Percentiles rank a stretch among this genome's conserved stretches.
These are phyloP conservation scores for Rhinophrynus dorsalis DNA, from an alignment of 2,797 vertebrate species.

Conservation along the genomic window DNA sequence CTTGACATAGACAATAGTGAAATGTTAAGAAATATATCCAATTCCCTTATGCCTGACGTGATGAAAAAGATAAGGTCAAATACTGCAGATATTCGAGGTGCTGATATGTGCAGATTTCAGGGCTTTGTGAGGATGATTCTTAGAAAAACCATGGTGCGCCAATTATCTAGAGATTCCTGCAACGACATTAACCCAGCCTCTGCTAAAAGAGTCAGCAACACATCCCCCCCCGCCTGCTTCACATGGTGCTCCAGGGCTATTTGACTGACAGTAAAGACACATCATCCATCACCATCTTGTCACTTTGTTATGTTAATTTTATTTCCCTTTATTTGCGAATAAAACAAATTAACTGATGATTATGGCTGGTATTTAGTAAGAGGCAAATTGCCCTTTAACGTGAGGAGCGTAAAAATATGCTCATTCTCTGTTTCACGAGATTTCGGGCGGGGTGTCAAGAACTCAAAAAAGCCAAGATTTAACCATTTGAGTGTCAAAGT, in stretches of 20 bases:
- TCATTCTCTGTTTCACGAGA: no score
- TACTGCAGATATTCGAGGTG: neutral
- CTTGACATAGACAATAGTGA: no score
- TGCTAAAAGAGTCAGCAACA: neutral
- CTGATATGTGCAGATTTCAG: neutral
- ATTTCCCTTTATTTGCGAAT: neutral
- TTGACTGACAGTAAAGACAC: neutral
- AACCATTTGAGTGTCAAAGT: no score
- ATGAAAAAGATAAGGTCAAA: neutral
- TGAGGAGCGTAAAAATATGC: no score
- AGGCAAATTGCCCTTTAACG: no score
- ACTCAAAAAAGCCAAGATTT: no score
- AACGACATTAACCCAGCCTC: neutral
- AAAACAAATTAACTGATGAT: slow-evolving; percentile 23
- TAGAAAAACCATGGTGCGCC: neutral
- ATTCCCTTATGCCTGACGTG: neutral
- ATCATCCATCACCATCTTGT: slow-evolving; percentile 6
- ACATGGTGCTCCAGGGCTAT: neutral
- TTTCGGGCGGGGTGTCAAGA: no score
- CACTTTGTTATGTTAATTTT: neutral
- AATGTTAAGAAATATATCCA: neutral
- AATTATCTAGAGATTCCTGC: slow-evolving; percentile 1
- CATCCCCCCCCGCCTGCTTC: neutral
- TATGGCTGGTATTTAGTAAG: slow-evolving; percentile 11
- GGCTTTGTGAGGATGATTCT: neutral